Conservation (phyloP, 1,140 invertebrate genomes). For the Neodiprion lecontei region DNA sequence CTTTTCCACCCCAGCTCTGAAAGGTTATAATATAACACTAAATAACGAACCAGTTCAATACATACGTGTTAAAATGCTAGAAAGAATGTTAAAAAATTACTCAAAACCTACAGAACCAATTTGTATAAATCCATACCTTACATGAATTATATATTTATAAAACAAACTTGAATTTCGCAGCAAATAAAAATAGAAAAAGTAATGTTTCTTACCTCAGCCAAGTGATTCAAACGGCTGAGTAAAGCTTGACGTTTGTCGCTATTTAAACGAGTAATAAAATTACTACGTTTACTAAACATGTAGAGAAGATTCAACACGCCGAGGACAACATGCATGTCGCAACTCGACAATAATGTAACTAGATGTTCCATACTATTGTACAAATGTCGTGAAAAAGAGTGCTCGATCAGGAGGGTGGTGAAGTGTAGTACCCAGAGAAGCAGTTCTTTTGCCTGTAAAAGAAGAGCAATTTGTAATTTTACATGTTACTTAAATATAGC, state of each 20-base stretch:
- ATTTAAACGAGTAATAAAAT: slow-evolving; percentile 84
- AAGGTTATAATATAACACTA: slow-evolving; percentile 33
- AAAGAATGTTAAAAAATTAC: slow-evolving; percentile 5
- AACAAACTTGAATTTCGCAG: not conserved
- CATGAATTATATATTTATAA: not conserved
- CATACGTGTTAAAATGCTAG: not conserved
- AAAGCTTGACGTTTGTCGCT: slow-evolving; percentile 78
- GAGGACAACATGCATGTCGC: slow-evolving; percentile 87
- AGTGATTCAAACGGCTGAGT: slow-evolving; percentile 77
- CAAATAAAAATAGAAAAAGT: slow-evolving; percentile 23
- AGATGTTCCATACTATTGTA: slow-evolving; percentile 93
- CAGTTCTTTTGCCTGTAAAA: slow-evolving; percentile 74
- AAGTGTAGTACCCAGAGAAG: slow-evolving; percentile 83
- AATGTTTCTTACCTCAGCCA: slow-evolving; percentile 75
- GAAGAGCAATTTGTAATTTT: slow-evolving; percentile 26
- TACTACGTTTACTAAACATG: slow-evolving; percentile 92
- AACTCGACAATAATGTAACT: slow-evolving; percentile 81
- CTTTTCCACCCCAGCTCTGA: slow-evolving; percentile 87
- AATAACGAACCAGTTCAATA: not conserved
- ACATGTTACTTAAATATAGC: slow-evolving; percentile 15
- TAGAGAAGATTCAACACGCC: slow-evolving; percentile 87
- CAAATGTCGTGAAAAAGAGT: slow-evolving; percentile 88
- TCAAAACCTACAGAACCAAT: not conserved
- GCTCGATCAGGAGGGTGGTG: slow-evolving; percentile 87
- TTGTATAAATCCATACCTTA: not conserved